These are phyloP conservation scores for Eunapius fragilis DNA, from an alignment of 37 sponge, comb jelly and placozoan genomes.

Conservation along the genomic window DNA sequence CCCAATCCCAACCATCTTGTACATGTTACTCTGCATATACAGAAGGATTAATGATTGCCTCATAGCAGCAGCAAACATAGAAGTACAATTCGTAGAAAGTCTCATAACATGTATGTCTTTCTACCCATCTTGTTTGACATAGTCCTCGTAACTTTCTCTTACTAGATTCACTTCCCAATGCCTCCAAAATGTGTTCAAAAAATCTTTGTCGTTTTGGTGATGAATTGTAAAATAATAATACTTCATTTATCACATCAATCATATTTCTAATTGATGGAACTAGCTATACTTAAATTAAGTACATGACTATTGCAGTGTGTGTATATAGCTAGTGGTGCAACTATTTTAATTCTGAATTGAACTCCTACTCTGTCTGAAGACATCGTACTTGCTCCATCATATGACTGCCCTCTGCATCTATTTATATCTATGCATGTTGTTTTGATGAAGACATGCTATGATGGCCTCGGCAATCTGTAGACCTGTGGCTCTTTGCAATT, in stretches of 20 bases:
- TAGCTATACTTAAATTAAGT: conserved; percentile 23
- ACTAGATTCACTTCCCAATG: background rate
- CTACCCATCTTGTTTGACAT: background rate
- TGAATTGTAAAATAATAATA: conserved; percentile 6
- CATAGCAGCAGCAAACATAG: too few relatives aligned
- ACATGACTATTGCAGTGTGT: conserved; percentile 14
- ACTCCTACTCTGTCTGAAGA: conserved; percentile 2
- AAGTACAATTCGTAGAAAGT: too few relatives aligned
- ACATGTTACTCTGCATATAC: too few relatives aligned
- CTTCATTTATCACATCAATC: conserved; percentile 17
- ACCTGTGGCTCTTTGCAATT: background rate
- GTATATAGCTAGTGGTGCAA: conserved; percentile 18
- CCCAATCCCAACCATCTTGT: too few relatives aligned
- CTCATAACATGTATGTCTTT: too few relatives aligned
- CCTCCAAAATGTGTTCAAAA: conserved; percentile 7
- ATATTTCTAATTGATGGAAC: conserved; percentile 21
- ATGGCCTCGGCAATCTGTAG: background rate
- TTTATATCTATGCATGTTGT: conserved; percentile 1
- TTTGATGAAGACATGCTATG: background rate
- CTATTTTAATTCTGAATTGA: conserved; percentile 18
- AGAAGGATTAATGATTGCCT: too few relatives aligned
- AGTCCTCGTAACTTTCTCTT: conserved; percentile 12
- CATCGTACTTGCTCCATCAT: conserved; percentile 24
- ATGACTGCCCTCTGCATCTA: conserved; percentile 34
- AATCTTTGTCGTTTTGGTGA: conserved; percentile 23